Evolutionary conservation across 2,797 vertebrate species (phyloP), one percentile per base, ranked within the genome.

Genomic region (Falco novaeseelandiae): DNA sequence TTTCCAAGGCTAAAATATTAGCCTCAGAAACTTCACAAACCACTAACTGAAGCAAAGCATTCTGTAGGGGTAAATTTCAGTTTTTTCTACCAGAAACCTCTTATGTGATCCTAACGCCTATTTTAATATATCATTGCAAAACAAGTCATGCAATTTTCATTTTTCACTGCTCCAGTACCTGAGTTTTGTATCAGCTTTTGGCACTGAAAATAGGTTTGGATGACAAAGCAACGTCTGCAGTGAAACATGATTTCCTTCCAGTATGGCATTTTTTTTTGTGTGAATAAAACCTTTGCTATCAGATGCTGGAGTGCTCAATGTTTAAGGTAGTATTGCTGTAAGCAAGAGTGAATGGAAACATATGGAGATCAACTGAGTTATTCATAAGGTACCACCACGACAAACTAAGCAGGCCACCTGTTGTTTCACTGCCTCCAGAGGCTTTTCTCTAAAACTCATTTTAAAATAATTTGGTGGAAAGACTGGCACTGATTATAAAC

Each of bases 321-420:
- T 77, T 95, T 93, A 95, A 97, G 91, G 96, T 91, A 95, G 69
- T 44, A 89, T 83, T 89, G 71, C 85, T 95, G 83, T 84, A 72
- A 93, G 80, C 59, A 95, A 95, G 69, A 97, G 85, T 86, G 93
- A 97, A 89, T 73, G 42, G 93, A 91, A 97, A 69, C 94, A 97
- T 95, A 90, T 83, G 86, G 96, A 96, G 93, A 97, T 95, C 94
- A 97, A 96, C 59, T 91, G 95, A 97, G 87, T 96, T 93, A 89
- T 97, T 98, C 95, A 83, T 85, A 95, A 97, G 91, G 90, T 85
- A 90, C 83, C 79, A 83, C 82, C 83, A 66, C 80, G 91, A 69
- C 57, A 87, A 94, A 96, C 86, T 95, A 85, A 97, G 93, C 90
- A 93, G 95, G 62, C 96, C 92, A 93, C 97, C 97, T 98, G 96